These are phyloP conservation scores for Diarsia dahlii DNA, from an alignment of 2,888 invertebrate genomes.

Conservation along the genomic window DNA sequence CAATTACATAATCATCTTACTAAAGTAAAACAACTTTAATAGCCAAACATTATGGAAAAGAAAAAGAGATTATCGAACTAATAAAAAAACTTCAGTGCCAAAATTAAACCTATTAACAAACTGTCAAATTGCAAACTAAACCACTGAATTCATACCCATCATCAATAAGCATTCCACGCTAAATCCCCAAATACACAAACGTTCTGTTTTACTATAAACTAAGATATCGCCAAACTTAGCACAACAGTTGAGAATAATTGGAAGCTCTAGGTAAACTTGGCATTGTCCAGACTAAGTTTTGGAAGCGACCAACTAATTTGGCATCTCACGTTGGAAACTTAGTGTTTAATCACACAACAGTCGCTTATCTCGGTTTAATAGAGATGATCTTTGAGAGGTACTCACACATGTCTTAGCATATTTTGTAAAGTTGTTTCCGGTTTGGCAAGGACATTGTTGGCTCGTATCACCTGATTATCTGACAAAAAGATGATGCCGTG, in stretches of 20 bases:
- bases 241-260: constrained; percentile 63
- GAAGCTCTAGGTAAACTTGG: constrained; percentile 56
- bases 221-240: constrained; percentile 52
- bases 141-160: constrained; percentile 5
- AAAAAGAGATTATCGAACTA: too few relatives aligned
- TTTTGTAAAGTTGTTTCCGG: too few relatives aligned
- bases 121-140: not conserved
- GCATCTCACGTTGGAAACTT: constrained; percentile 55
- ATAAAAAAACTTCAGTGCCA: too few relatives aligned
- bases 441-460: too few relatives aligned
- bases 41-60: too few relatives aligned
- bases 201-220: constrained; percentile 34
- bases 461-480: too few relatives aligned
- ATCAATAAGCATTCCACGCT: constrained; percentile 37
- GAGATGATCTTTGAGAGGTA: constrained; percentile 28
- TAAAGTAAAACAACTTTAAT: too few relatives aligned
- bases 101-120: too few relatives aligned
- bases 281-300: constrained; percentile 60
- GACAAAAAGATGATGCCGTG: too few relatives aligned
- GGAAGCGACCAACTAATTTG: constrained; percentile 62
- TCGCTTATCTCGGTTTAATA: constrained; percentile 49
- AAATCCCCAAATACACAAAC: constrained; percentile 2
- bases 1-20: too few relatives aligned
- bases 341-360: constrained; percentile 44
- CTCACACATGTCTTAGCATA: not conserved